Base-by-base conservation (phyloP, 1,140 invertebrate genomes). In the Charaxes varanes region DNA sequence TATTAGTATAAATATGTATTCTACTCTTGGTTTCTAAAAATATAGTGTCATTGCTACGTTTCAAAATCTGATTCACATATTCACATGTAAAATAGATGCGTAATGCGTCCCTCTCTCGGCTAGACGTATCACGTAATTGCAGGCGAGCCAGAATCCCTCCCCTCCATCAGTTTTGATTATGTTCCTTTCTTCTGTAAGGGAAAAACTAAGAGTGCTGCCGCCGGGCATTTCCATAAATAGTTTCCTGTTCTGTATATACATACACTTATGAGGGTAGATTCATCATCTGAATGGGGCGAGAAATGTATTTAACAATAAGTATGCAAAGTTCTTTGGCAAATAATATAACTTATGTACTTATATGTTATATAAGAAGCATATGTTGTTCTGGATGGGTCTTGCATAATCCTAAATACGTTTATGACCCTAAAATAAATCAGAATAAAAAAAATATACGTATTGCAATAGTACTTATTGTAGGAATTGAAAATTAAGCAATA, bases 161-260 rank as follows among this genome's bases (percentile, higher is more conserved):
- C 46, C 40, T 28, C 34, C 48, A 41, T 40, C 47, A 36, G 35
- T 36, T 44, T 44, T 45, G 42, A 51, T 51, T 51, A 41, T 28
- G 31, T 45, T 34, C 41, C 31, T 41, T 30, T 30, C 31, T 31
- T 19, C 21, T 35, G 33, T 23, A 24, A 38, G 36, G 44, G 37
- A 35, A 30, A 31, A 31, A 24, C 21, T 26, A 15, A 18, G 3
- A 6, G 16, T 15, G 16, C 19, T 18, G 42, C 42, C 42, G 37
- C 15, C 15, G 16, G 35, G 26, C 41, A 24, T 21, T 31, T 36
- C 21, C 32, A 27, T 31, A 26, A 28, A 31, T 21, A 8, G 27
- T 13, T 17, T 31, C 28, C 15, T 16, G 11, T 31, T 31, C n/a
- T n/a, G n/a, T n/a, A n/a, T n/a, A n/a, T n/a, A n/a, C n/a, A n/a